Conservation (phyloP, 2,888 invertebrate species). For the Drosophila mimica region DNA sequence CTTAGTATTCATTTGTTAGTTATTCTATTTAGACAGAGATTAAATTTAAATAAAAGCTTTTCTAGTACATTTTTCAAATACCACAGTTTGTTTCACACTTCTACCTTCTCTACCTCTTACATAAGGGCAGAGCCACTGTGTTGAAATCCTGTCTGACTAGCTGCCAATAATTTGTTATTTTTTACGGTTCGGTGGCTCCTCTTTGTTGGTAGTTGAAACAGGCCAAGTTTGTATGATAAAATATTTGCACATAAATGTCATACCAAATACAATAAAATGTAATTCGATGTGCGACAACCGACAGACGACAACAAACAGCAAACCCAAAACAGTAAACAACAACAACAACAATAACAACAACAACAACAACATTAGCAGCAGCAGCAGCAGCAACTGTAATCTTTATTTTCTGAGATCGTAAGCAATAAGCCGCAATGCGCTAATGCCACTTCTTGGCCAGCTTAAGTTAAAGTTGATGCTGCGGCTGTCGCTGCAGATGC, state of each 20-base stretch:
- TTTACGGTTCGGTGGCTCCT: conserved; percentile 60
- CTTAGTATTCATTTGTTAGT: background rate
- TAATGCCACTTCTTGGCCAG: conserved; percentile 57
- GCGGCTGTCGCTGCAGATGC: conserved; percentile 30
- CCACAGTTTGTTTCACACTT: background rate
- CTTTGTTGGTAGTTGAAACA: conserved; percentile 43
- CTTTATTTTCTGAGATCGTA: conserved; percentile 50
- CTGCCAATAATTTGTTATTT: conserved; percentile 55
- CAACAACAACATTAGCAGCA: conserved; percentile 20
- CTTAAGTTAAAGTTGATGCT: conserved; percentile 20
- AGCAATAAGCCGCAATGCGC: conserved; percentile 78
- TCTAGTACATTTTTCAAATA: background rate
- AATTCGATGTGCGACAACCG: conserved; percentile 66
- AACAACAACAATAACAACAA: conserved; percentile 36
- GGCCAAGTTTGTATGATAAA: conserved; percentile 77
- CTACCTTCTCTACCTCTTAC: background rate
- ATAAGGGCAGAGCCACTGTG: conserved; percentile 25
- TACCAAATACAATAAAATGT: conserved; percentile 76
- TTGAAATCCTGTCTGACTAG: conserved; percentile 19
- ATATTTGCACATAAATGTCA: conserved; percentile 82
- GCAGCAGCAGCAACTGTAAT: conserved; percentile 9
- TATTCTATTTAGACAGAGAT: background rate
- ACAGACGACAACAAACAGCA: conserved; percentile 20
- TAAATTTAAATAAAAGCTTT: background rate
- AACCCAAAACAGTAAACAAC: conserved; percentile 24